A percentile compares a stretch with the other conserved stretches of the same genome.
phyloP scores from a whole-genome alignment of 2,888 invertebrate species.

The Microdon myrmicae region DNA sequence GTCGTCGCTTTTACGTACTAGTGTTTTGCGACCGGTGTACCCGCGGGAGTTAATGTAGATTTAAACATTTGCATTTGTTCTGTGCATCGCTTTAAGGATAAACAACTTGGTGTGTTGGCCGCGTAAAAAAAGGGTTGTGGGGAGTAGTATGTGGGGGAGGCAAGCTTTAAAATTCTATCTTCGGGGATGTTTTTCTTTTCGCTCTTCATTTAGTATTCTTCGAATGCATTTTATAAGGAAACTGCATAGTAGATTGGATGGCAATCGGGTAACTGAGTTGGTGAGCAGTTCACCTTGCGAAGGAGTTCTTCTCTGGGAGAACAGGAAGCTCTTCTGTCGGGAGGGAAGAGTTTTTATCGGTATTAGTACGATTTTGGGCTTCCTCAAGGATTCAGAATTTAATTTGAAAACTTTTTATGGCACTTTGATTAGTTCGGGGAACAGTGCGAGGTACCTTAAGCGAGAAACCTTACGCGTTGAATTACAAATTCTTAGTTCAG shows the following conservation, averaged over 20 bases:
- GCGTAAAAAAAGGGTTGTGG: slow-evolving; percentile 21
- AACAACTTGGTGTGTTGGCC: slow-evolving; percentile 17
- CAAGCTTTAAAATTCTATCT: slow-evolving; percentile 51
- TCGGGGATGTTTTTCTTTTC: slow-evolving; percentile 45
- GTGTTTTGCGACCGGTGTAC: not conserved
- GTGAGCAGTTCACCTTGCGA: slow-evolving; percentile 1
- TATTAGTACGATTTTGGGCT: slow-evolving; percentile 32
- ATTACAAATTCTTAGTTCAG: slow-evolving; percentile 31
- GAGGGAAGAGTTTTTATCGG: slow-evolving; percentile 6
- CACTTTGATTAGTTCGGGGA: slow-evolving; percentile 44
- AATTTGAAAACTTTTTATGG: slow-evolving; percentile 50
- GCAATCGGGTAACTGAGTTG: slow-evolving; percentile 9
- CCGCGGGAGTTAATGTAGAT: slow-evolving; percentile 51
- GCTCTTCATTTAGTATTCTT: slow-evolving; percentile 44
- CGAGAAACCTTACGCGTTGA: slow-evolving; percentile 16
- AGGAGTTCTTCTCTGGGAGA: not conserved
- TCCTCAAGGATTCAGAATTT: slow-evolving; percentile 41
- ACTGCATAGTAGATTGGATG: slow-evolving; percentile 18
- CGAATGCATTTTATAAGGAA: slow-evolving; percentile 26
- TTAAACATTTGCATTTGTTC: slow-evolving; percentile 50
- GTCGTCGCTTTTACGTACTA: slow-evolving; percentile 38
- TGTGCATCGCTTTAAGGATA: slow-evolving; percentile 37
- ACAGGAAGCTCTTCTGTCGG: slow-evolving; percentile 2
- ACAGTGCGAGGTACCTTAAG: not conserved
- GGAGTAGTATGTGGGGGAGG: slow-evolving; percentile 7